Evolutionary conservation across 2,797 vertebrate species (phyloP).

Genomic region (Lutjanus campechanus): DNA sequence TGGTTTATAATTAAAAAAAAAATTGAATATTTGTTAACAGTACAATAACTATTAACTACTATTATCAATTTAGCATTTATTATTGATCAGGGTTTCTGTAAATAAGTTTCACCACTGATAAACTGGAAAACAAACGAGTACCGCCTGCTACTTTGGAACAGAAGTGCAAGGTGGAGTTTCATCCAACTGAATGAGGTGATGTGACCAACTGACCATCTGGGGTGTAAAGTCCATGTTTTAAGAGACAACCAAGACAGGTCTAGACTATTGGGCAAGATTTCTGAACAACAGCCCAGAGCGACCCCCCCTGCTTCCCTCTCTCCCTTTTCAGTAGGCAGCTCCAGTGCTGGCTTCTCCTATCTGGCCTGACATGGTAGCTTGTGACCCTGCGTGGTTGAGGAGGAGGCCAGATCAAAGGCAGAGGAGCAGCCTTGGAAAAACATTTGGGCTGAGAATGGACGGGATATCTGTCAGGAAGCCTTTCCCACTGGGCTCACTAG

Average conservation of each 20-base stretch:
- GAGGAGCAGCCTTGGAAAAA: slow-evolving; percentile 93
- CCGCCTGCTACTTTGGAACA: neutral
- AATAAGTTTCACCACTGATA: slow-evolving; percentile 1
- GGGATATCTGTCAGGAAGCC: slow-evolving; percentile 94
- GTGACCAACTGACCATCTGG: slow-evolving; percentile 31
- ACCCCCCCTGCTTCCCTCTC: slow-evolving; percentile 15
- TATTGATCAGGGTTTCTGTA: no score
- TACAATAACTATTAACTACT: no score
- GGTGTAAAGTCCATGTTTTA: slow-evolving; percentile 42
- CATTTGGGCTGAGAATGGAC: slow-evolving; percentile 94
- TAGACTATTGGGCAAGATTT: slow-evolving; percentile 40
- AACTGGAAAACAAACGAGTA: slow-evolving; percentile 23
- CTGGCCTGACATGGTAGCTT: slow-evolving; percentile 87
- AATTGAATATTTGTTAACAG: neutral
- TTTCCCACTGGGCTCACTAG: slow-evolving; percentile 89
- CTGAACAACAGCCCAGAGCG: slow-evolving; percentile 36
- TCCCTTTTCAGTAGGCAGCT: slow-evolving; percentile 53
- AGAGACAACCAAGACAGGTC: slow-evolving; percentile 55
- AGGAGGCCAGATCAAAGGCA: slow-evolving; percentile 93
- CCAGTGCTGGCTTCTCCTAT: slow-evolving; percentile 69
- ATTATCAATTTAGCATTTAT: no score
- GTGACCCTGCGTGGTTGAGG: slow-evolving; percentile 86
- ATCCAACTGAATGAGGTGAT: slow-evolving; percentile 24
- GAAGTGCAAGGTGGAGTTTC: slow-evolving; percentile 15
- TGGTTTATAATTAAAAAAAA: neutral